Evolutionary conservation across 2,113 vertebrate species (phyloP), one percentile per base, ranked within the genome.

Genomic region (Abramis brama): DNA sequence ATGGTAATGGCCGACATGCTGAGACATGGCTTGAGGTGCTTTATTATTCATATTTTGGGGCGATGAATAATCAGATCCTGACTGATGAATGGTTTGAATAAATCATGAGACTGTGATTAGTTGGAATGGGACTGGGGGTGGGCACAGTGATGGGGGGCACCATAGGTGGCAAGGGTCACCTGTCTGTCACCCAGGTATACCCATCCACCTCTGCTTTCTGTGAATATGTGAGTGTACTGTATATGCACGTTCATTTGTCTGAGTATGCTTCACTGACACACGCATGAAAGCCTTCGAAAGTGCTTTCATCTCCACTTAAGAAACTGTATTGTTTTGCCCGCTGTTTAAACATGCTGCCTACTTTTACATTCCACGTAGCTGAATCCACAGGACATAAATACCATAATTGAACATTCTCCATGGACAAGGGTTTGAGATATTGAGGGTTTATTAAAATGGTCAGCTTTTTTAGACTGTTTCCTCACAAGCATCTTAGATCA

Each of bases 31-130:
- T 86, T 87, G 62, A 43, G 80, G 87, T 91, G 84, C 87, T 94
- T 93, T 90, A 95, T 94, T 93, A 94, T 94, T 94, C 93, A 94
- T 92, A 88, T 91, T 91, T 90, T 89, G 83, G 87, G 86, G 82
- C 33, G 85, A 83, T 92, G 93, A 95, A 94, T 95, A 94, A 94
- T 94, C 93, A 92, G 89, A 92, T 94, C 93, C 92, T 78, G 86
- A 89, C 87, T 93, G 93, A 95, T 93, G 93, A 94, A 89, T 88
- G 76, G 17, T 85, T 87, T 95, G 93, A 94, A 95, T 95, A 89
- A 94, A 95, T 94, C 93, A 95, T 89, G 86, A 91, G 87, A 68
- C 86, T 86, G 68, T 93, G 93, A 93, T 94, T 94, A 89, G 85
- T 33, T 85, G 84, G 71, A 82, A 84, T 73, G 64, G 66, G 78